These are phyloP conservation scores for Rhopalosiphum maidis DNA, from an alignment of 1,140 invertebrate genomes.

Conservation along the genomic window DNA sequence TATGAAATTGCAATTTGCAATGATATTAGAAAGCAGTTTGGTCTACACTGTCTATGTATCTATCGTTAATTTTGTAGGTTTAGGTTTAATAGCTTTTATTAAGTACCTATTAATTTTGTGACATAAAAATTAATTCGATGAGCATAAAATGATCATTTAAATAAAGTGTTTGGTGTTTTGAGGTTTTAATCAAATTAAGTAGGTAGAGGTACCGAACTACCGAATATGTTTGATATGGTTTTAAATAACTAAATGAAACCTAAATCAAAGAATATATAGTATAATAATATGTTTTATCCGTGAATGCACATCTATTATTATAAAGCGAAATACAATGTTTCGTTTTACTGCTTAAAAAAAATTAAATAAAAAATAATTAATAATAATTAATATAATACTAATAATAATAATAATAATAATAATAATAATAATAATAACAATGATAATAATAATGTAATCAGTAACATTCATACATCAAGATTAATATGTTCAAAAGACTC, in stretches of 20 bases:
- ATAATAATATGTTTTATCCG: neutral
- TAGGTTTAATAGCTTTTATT: neutral
- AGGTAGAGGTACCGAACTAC: neutral
- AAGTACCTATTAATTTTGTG: neutral
- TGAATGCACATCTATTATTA: slow-evolving; percentile 4
- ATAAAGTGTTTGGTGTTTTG: neutral
- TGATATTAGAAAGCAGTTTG: too few species aligned
- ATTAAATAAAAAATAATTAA: neutral
- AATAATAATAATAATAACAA: neutral
- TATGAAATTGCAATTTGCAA: neutral
- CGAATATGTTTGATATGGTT: neutral
- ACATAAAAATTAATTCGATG: neutral
- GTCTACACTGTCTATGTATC: neutral
- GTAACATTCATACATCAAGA: neutral
- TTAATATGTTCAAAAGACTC: neutral
- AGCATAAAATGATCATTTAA: neutral
- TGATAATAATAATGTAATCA: neutral
- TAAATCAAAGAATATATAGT: neutral
- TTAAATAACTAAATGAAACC: neutral
- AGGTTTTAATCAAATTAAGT: neutral
- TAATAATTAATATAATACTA: neutral
- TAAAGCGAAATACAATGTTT: slow-evolving; percentile 11
- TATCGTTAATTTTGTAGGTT: neutral
- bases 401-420: neutral
- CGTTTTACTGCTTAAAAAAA: slow-evolving; percentile 33